A percentile compares a stretch with the other conserved stretches of the same genome.
These are phyloP conservation scores for Stichopus chloronotus DNA, from an alignment of 35 echinoderm and acorn worm species.

Conservation along the genomic window DNA sequence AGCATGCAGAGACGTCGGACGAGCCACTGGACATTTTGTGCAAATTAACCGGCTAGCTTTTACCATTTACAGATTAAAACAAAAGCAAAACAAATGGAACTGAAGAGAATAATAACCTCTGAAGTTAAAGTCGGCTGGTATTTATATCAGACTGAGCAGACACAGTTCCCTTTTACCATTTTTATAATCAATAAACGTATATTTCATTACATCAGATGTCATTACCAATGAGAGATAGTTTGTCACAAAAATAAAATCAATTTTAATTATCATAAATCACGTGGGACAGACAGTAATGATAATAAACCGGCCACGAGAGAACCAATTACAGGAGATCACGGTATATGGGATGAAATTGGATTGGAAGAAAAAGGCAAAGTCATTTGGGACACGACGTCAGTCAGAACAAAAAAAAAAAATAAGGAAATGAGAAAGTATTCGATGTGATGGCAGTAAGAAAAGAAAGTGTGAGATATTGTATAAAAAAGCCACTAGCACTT, in stretches of 20 bases:
- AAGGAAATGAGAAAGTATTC: no score
- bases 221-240: neutral
- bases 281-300: neutral
- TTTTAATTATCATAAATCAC: slow-evolving; percentile 13
- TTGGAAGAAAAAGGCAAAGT: neutral
- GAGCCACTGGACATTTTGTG: neutral
- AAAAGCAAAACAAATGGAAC: neutral
- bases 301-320: slow-evolving; percentile 15
- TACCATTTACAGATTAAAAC: neutral
- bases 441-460: no score
- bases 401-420: neutral
- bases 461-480: no score
- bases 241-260: neutral
- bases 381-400: no score
- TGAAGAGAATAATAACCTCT: no score
- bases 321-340: neutral
- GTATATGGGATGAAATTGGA: neutral
- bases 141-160: neutral
- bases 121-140: no score
- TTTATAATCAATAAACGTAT: neutral
- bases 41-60: neutral
- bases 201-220: slow-evolving; percentile 7
- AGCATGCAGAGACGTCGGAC: neutral
- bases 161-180: neutral
- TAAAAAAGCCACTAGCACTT: no score